Percentiles rank a stretch among this genome's conserved stretches.
phyloP scores from a whole-genome alignment of 2,797 vertebrate species.

The Hyperoplus immaculatus region DNA sequence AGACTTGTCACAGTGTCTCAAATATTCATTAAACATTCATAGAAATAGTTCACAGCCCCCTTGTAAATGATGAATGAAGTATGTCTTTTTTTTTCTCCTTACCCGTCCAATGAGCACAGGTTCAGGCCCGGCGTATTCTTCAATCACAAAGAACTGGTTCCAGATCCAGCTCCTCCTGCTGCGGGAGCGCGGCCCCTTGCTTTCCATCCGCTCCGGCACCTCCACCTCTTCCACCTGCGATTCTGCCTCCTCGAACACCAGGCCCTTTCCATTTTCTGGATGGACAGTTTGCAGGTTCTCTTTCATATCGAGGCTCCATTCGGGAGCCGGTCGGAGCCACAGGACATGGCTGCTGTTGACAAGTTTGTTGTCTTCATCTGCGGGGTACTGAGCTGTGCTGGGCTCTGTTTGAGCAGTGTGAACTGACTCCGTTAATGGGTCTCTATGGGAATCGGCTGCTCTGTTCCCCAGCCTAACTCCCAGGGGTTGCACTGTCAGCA shows the following conservation, averaged over 20 bases:
- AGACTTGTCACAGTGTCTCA: slow-evolving; percentile 49
- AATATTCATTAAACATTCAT: slow-evolving; percentile 64
- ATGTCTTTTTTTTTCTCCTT: slow-evolving; percentile 69
- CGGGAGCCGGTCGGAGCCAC: slow-evolving; percentile 81
- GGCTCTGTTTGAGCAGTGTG: slow-evolving; percentile 68
- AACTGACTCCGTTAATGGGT: slow-evolving; percentile 76
- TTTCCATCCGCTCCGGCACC: slow-evolving; percentile 37
- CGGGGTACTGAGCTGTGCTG: slow-evolving; percentile 73
- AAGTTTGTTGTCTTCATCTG: slow-evolving; percentile 73
- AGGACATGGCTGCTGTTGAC: slow-evolving; percentile 85
- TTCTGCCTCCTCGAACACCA: slow-evolving; percentile 85
- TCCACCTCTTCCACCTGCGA: slow-evolving; percentile 67
- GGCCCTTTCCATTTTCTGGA: slow-evolving; percentile 71
- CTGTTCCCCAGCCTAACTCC: slow-evolving; percentile 65
- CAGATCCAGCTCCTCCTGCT: slow-evolving; percentile 95
- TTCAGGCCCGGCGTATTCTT: slow-evolving; percentile 94
- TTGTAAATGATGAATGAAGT: slow-evolving; percentile 57
- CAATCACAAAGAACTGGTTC: slow-evolving; percentile 97
- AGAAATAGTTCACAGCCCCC: slow-evolving; percentile 46
- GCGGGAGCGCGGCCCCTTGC: slow-evolving; percentile 82
- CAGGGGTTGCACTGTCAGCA: slow-evolving; percentile 75
- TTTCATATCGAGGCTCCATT: slow-evolving; percentile 67
- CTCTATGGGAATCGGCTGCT: slow-evolving; percentile 74
- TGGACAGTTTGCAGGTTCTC: slow-evolving; percentile 62
- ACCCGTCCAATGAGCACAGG: slow-evolving; percentile 95